phyloP scores from a whole-genome alignment of 2,888 invertebrate species.

The Listrodromus nycthemerus region DNA sequence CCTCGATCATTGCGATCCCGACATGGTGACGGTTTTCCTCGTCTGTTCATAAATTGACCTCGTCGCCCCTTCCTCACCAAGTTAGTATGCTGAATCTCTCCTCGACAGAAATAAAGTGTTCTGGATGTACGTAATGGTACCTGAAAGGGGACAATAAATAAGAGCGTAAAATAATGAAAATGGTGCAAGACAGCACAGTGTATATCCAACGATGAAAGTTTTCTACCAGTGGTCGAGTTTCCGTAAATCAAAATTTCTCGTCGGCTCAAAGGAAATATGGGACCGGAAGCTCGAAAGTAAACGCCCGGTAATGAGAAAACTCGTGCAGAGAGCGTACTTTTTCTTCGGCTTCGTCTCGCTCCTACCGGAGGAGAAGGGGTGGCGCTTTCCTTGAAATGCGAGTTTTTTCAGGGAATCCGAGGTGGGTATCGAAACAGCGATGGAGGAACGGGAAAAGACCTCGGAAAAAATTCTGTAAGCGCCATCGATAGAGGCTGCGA shows the following conservation, averaged over 20 bases:
- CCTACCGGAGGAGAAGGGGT: neutral
- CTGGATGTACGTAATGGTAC: neutral
- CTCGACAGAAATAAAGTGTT: too few species aligned
- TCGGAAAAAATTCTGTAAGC: neutral
- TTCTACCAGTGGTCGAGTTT: constrained; percentile 72
- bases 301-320: constrained; percentile 78
- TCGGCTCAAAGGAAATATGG: constrained; percentile 77
- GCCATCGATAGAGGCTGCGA: neutral
- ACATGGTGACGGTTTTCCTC: neutral
- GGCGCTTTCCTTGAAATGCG: constrained; percentile 31
- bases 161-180: constrained; percentile 75
- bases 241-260: constrained; percentile 78
- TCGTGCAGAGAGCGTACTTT: constrained; percentile 68
- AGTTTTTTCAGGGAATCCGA: constrained; percentile 19
- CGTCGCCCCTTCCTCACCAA: neutral
- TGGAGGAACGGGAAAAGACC: neutral
- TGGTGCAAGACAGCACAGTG: constrained; percentile 72
- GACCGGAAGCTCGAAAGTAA: constrained; percentile 75
- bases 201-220: constrained; percentile 53
- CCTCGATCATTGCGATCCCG: neutral
- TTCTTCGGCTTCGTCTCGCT: constrained; percentile 43
- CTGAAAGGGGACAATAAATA: constrained; percentile 54
- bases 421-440: neutral
- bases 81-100: neutral
- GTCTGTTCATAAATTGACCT: neutral